Evolutionary conservation across 2,797 vertebrate genomes (phyloP).

Genomic region (Lagocephalus sceleratus): DNA sequence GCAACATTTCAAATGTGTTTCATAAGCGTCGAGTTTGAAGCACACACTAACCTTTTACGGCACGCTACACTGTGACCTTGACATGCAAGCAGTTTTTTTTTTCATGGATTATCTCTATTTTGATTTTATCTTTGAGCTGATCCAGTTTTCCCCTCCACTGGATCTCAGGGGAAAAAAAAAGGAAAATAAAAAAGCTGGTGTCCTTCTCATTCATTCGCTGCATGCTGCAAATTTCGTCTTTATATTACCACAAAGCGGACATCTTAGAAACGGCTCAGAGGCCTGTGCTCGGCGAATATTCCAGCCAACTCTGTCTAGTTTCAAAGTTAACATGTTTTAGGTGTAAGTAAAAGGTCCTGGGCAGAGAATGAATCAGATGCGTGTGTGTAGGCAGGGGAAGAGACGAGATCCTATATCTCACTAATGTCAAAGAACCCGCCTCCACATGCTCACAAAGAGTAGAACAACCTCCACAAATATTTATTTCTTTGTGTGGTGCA

Average conservation of each 20-base stretch:
- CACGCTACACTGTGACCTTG: constrained; percentile 20
- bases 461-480: constrained; percentile 48
- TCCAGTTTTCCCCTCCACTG: not conserved
- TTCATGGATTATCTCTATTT: not conserved
- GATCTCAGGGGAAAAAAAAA: constrained; percentile 9
- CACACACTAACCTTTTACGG: constrained; percentile 19
- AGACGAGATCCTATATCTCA: constrained; percentile 47
- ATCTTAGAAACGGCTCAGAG: constrained; percentile 5
- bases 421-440: constrained; percentile 57
- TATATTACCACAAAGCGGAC: not conserved
- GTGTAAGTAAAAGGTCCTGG: constrained; percentile 39
- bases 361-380: constrained; percentile 61
- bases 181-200: not conserved
- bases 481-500: constrained; percentile 31
- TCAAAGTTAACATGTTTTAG: constrained; percentile 19
- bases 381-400: constrained; percentile 48
- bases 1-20: constrained; percentile 10
- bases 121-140: constrained; percentile 2
- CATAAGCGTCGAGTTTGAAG: constrained; percentile 49
- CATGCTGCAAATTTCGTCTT: constrained; percentile 10
- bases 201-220: constrained; percentile 16
- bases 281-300: no score
- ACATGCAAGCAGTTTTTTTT: constrained; percentile 7
- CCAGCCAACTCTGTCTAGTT: no score
- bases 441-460: constrained; percentile 32